Base-by-base conservation (phyloP, 1,140 invertebrate species). In the Lordiphosa collinella region DNA sequence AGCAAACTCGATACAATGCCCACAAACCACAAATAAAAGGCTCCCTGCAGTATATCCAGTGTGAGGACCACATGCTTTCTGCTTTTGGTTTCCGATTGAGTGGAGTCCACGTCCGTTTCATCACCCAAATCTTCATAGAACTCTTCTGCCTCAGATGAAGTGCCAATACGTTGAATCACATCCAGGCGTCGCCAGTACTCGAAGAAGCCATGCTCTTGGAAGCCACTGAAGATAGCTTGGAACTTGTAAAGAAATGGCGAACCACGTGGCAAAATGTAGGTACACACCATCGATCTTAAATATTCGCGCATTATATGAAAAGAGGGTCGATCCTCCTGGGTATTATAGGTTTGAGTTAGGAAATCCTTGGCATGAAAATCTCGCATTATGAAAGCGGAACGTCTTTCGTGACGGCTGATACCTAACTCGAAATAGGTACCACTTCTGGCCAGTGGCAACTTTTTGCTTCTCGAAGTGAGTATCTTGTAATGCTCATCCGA, bases 281-380 rank as follows among this genome's bases (percentile, higher is more conserved):
- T 88, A 11, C 65, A 58, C 0, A 71, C 57, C 70, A 88, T 63
- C 4, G 86, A 84, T 8, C 74, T 51, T 3, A 88, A 54, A 57
- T 84, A 80, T 25, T 88, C 62, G 38, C 80, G 79, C 22, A 88
- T 82, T 13, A 88, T 80, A 14, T 88, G 86, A 43, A 71, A 88
- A 6, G 65, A 11, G 11, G 86, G 78, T 10, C 86, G 70, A 16
- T 53, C 69, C 4, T 35, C 50, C 10, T 71, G 62, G 0, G 53
- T 12, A 25, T 86, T 71, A 35, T 67, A 88, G 7, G 67, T 88
- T 22, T 55, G 36, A 3, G 76, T 70, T 6, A 88, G 48, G 1
- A 88, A 64, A 12, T 84, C 86, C 2, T 60, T 69, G 5, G 86
- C 86, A 1, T 55, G 50, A 25, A 85, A 85, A 4, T 70, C 62